Percentiles rank a stretch among this genome's conserved stretches.
These are phyloP conservation scores for Andrena praecox DNA, from an alignment of 2,888 invertebrate genomes.

Conservation along the genomic window DNA sequence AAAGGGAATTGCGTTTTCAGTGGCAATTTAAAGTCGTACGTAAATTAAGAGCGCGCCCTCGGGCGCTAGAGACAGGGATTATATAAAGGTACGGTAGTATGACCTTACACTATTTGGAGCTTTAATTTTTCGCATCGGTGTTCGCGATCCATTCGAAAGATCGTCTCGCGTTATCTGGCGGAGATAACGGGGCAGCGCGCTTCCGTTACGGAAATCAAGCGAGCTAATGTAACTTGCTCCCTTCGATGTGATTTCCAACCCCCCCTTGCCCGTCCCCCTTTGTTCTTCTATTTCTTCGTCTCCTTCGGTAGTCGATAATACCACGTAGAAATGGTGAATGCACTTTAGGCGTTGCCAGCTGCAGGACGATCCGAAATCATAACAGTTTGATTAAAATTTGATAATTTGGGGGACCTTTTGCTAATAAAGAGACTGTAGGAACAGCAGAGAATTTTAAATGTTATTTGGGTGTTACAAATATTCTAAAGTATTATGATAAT, in stretches of 20 bases:
- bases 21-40: slow-evolving; percentile 49
- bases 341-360: slow-evolving; percentile 20
- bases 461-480: slow-evolving; percentile 4
- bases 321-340: slow-evolving; percentile 8
- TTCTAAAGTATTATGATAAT: neutral
- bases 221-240: slow-evolving; percentile 20
- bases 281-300: slow-evolving; percentile 28
- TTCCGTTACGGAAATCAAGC: slow-evolving; percentile 24
- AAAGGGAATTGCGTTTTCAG: slow-evolving; percentile 22
- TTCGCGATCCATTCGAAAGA: slow-evolving; percentile 52
- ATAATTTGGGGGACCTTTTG: neutral
- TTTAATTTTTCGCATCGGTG: slow-evolving; percentile 49
- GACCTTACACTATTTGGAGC: slow-evolving; percentile 42
- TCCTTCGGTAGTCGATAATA: slow-evolving; percentile 20
- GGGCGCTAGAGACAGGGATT: slow-evolving; percentile 52
- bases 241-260: slow-evolving; percentile 3
- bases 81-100: slow-evolving; percentile 48
- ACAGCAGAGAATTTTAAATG: slow-evolving; percentile 32
- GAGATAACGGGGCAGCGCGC: slow-evolving; percentile 46
- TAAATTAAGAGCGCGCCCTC: slow-evolving; percentile 51
- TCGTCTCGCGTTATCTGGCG: slow-evolving; percentile 46
- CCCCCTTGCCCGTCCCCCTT: slow-evolving; percentile 21
- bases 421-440: slow-evolving; percentile 48
- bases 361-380: slow-evolving; percentile 17
- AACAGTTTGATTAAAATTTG: slow-evolving; percentile 35